Conservation (phyloP, 2,888 invertebrate species). For the Oxyteleia sp. region DNA sequence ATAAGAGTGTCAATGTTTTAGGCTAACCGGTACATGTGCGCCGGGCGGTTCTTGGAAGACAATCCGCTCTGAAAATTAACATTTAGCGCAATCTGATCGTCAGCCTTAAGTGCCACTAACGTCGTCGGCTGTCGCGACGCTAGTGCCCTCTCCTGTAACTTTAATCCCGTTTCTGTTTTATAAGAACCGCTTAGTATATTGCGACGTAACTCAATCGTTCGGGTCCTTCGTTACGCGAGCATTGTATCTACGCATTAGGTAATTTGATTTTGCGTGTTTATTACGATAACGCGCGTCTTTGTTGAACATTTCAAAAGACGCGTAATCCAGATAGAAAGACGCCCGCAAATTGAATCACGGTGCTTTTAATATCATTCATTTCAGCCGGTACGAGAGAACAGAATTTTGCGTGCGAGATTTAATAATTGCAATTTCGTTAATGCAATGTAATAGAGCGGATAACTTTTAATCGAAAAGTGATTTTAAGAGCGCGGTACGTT, state of each 20-base stretch:
- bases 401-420: background rate
- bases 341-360: slow-evolving; percentile 11
- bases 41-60: slow-evolving; percentile 65
- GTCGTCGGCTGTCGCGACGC: slow-evolving; percentile 1
- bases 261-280: background rate
- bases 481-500: background rate
- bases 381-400: background rate
- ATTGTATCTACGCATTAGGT: background rate
- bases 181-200: slow-evolving; percentile 36
- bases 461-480: background rate
- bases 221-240: background rate
- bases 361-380: slow-evolving; percentile 12
- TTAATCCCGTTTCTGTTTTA: slow-evolving; percentile 16
- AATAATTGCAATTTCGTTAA: background rate
- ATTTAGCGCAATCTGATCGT: slow-evolving; percentile 39
- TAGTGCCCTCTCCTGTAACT: slow-evolving; percentile 11
- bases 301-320: background rate
- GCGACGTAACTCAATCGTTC: background rate
- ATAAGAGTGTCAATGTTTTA: slow-evolving; percentile 54
- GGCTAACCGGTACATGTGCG: slow-evolving; percentile 38
- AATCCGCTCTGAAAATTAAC: slow-evolving; percentile 45
- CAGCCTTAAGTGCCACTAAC: slow-evolving; percentile 61
- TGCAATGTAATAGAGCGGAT: slow-evolving; percentile 7
- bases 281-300: background rate
- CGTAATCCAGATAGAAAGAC: slow-evolving; percentile 11